phyloP scores from a whole-genome alignment of 2,888 invertebrate genomes.

The Baronia brevicornis region DNA sequence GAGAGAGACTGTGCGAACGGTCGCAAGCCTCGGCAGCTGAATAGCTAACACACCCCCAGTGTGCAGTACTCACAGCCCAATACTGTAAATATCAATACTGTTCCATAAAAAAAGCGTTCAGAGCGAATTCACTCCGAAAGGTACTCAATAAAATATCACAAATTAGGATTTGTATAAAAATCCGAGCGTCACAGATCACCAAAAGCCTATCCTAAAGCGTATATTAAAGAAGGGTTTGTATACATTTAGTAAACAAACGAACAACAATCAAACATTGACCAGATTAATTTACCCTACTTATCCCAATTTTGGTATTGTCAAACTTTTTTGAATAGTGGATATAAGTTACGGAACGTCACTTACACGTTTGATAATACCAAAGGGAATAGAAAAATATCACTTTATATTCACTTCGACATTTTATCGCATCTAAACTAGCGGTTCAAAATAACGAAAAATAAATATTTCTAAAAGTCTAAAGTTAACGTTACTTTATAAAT shows the following conservation, averaged over 20 bases:
- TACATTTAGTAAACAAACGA: conserved; percentile 33
- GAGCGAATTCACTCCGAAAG: conserved; percentile 16
- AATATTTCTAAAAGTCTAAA: conserved; percentile 27
- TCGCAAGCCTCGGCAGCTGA: no score
- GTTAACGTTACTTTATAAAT: conserved; percentile 19
- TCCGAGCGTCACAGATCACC: conserved; percentile 34
- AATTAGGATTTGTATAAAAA: conserved; percentile 25
- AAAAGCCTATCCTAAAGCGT: conserved; percentile 62
- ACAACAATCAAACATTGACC: conserved; percentile 55
- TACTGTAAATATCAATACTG: conserved; percentile 4
- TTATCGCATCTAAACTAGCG: conserved; percentile 34
- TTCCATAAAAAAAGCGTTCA: not conserved
- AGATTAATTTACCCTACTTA: conserved; percentile 40
- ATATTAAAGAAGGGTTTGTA: conserved; percentile 50
- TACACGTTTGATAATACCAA: conserved; percentile 25
- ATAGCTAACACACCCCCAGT: no score
- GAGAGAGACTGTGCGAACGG: no score
- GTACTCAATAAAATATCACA: conserved; percentile 25
- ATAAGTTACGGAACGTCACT: conserved; percentile 27
- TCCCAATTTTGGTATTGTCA: conserved; percentile 8
- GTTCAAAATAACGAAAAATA: conserved; percentile 14
- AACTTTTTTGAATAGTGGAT: conserved; percentile 11
- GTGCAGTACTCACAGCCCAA: no score
- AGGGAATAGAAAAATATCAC: conserved; percentile 56
- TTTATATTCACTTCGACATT: conserved; percentile 28